Evolutionary conservation across 2,888 invertebrate species (phyloP), one percentile per base, ranked within the genome.

Genomic region (Entomobrya proxima): DNA sequence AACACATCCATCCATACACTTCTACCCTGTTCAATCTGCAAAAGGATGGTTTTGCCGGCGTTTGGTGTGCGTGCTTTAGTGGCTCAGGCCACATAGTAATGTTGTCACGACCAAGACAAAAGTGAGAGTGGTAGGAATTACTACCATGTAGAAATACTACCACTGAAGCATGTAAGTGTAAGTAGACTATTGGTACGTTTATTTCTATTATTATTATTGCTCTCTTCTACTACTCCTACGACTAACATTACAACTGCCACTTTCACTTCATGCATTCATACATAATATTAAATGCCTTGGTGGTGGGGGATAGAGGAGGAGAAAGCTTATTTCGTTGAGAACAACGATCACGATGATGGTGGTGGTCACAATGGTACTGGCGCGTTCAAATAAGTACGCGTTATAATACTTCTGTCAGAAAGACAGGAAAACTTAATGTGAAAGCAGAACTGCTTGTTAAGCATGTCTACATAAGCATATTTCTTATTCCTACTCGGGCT

Each of bases 261-360:
- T 77, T 77, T 77, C 61, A 58, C 77, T 77, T 58, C 61, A 13
- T 77, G 61, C 77, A 77, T 77, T 77, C 61, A 77, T 77, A 61
- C 77, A 77, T 77, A 77, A 77, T 77, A 77, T 77, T 77, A 77
- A 15, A 27, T n/a, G n/a, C n/a, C 64, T 5, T n/a, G 61, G 61
- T 67, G 37, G 37, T 37, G 72, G 13, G 50, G 74, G 9, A 24
- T 18, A 52, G 21, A 61, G 80, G 21, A 40, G n/a, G 40, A 58
- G 37, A 55, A 64, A 64, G 32, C 81, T 81, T 74, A 74, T 81
- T 74, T 82, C 81, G 75, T 82, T 75, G 81, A 75, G 47, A 61
- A 50, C 32, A 35, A 30, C 35, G 44, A 50, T 9, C 64, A 81
- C 27, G 40, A 27, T 35, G 81, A 75, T 64, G 74, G 35, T 44